Conservation (phyloP, 2,113 vertebrate genomes). For the Neopipo cinnamomea region DNA sequence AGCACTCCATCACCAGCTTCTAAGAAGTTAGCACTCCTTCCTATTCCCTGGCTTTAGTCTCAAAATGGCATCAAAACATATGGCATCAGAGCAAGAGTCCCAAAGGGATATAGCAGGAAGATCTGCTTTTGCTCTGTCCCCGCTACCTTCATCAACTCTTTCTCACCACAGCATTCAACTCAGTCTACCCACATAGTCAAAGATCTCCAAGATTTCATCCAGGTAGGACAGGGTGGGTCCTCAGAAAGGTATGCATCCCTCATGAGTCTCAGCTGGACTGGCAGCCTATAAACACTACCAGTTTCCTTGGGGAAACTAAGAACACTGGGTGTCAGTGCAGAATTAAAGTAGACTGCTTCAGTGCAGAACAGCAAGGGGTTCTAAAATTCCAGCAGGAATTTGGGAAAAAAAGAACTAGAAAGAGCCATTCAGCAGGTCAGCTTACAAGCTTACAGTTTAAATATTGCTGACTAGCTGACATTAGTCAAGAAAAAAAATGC, state of each 20-base stretch:
- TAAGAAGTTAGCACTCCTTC: neutral
- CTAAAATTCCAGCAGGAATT: neutral
- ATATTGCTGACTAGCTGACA: neutral
- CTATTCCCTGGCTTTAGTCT: neutral
- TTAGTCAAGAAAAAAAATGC: neutral
- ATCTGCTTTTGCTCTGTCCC: neutral
- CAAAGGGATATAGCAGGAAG: neutral
- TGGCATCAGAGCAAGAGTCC: neutral
- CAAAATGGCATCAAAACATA: conserved; percentile 29
- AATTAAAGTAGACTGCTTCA: neutral
- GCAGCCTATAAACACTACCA: neutral
- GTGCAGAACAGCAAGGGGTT: neutral
- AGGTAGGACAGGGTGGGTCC: neutral
- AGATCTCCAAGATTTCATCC: neutral
- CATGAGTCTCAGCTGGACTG: neutral
- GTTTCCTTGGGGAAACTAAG: neutral
- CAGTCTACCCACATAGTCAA: neutral
- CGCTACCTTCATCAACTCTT: neutral
- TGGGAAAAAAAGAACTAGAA: neutral
- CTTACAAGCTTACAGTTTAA: neutral
- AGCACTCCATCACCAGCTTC: neutral
- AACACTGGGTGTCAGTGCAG: neutral
- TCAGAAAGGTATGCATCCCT: neutral
- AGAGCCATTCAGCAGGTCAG: neutral
- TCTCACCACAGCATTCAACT: neutral